phyloP scores from a whole-genome alignment of 2,888 invertebrate genomes.

The Cetonia aurata region DNA sequence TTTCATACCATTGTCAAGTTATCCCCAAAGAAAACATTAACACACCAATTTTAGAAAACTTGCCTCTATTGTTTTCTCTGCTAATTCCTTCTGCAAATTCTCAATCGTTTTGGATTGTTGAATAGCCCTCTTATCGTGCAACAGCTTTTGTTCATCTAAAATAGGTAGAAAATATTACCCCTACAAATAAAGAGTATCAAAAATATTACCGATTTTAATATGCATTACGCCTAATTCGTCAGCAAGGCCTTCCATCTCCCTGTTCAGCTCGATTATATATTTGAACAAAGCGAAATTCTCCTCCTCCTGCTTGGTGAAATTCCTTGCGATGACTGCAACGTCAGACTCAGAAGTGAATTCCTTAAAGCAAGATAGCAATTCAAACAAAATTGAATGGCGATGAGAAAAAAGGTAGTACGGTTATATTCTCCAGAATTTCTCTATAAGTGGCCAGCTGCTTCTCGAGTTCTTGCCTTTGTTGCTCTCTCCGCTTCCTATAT shows the following conservation, averaged over 20 bases:
- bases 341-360: slow-evolving; percentile 75
- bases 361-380: slow-evolving; percentile 57
- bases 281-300: slow-evolving; percentile 93
- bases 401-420: slow-evolving; percentile 60
- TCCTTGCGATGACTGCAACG: slow-evolving; percentile 76
- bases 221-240: slow-evolving; percentile 76
- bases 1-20: too few relatives aligned
- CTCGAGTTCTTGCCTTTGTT: slow-evolving; percentile 77
- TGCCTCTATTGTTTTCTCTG: slow-evolving; percentile 67
- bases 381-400: background rate
- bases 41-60: slow-evolving; percentile 44
- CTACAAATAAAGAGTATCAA: background rate
- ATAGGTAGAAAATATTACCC: background rate
- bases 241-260: slow-evolving; percentile 81
- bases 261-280: slow-evolving; percentile 91
- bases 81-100: slow-evolving; percentile 68
- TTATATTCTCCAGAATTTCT: slow-evolving; percentile 81
- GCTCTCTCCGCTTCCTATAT: slow-evolving; percentile 77
- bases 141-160: slow-evolving; percentile 71
- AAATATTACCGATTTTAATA: slow-evolving; percentile 72
- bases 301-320: slow-evolving; percentile 88
- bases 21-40: too few relatives aligned
- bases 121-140: slow-evolving; percentile 70
- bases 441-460: slow-evolving; percentile 80
- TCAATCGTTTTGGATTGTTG: slow-evolving; percentile 74